Base-by-base conservation (phyloP, 2,888 invertebrate genomes). In the Leucophenga montana region DNA sequence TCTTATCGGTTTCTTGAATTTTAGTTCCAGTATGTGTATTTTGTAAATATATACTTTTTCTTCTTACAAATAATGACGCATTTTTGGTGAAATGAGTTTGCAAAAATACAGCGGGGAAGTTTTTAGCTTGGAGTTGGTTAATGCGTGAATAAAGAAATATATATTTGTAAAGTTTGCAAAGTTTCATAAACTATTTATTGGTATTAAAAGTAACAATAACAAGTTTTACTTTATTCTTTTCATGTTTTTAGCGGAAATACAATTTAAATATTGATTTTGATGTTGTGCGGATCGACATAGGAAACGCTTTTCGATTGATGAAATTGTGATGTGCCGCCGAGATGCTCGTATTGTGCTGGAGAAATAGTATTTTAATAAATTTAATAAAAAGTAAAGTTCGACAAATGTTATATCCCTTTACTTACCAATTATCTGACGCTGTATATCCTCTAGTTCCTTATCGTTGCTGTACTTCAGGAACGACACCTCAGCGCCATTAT, bases 321-420 rank as follows among this genome's bases (percentile, higher is more conserved):
- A 57, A 85, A 73, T 31, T 83, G 75, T 0, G 85, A 79, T 20
- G 78, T 76, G n/a, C 86, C 86, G 6, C 86, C 86, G 3, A 80
- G 66, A 11, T 79, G 71, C 16, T 86, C 78, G 65, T 85, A 86
- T 76, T 86, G 87, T 1, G 87, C 87, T 82, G 64, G 53, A 50
- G 39, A 2, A 61, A 13, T 9, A 13, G 20, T 33, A 20, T 11
- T 20, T 18, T 46, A 33, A 61, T 13, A 14, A 54, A 18, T 20
- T 61, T 16, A 46, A 4, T 18, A 22, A n/a, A n/a, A n/a, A n/a
- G n/a, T n/a, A n/a, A n/a, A n/a, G 20, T 27, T 54, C 3, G 39
- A 11, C 39, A 20, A 3, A 27, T 27, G 2, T 27, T 27, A 4
- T 4, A 27, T 27, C 2, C 4, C 50, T 27, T 46, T 4, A 64